Evolutionary conservation across 2,888 invertebrate species (phyloP).

Genomic region (Pardosa pseudoannulata): DNA sequence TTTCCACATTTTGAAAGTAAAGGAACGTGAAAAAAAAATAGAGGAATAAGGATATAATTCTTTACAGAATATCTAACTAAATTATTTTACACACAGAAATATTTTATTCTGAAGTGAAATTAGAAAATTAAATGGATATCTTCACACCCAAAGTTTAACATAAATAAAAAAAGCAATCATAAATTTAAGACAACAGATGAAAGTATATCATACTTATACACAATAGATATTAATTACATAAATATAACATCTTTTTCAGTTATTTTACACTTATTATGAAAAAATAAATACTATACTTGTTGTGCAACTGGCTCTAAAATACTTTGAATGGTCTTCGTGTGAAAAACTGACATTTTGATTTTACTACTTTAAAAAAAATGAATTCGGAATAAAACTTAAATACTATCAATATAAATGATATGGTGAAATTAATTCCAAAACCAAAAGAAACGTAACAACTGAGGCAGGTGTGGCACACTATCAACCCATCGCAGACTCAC

Average conservation of each 20-base stretch:
- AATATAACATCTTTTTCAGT: background rate
- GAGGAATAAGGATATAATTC: no score
- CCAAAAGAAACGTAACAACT: slow-evolving; percentile 38
- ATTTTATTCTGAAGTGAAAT: no score
- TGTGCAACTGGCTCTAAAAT: slow-evolving; percentile 99
- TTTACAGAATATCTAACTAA: no score
- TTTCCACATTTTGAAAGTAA: no score
- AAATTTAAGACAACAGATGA: background rate
- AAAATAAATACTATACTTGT: slow-evolving; percentile 85
- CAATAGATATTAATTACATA: no score
- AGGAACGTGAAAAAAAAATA: no score
- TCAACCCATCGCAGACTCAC: slow-evolving; percentile 47
- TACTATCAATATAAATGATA: background rate
- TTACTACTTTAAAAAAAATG: background rate
- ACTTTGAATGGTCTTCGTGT: slow-evolving; percentile 99
- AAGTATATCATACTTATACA: no score
- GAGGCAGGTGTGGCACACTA: slow-evolving; percentile 61
- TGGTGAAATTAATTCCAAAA: slow-evolving; percentile 35
- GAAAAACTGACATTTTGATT: slow-evolving; percentile 95
- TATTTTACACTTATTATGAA: background rate
- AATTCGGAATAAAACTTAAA: slow-evolving; percentile 1
- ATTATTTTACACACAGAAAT: no score
- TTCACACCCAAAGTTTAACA: no score
- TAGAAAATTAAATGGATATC: no score
- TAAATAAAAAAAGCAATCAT: slow-evolving; percentile 18